Conservation (phyloP, 2,797 vertebrate species). For the Mionectes olivaceus region DNA sequence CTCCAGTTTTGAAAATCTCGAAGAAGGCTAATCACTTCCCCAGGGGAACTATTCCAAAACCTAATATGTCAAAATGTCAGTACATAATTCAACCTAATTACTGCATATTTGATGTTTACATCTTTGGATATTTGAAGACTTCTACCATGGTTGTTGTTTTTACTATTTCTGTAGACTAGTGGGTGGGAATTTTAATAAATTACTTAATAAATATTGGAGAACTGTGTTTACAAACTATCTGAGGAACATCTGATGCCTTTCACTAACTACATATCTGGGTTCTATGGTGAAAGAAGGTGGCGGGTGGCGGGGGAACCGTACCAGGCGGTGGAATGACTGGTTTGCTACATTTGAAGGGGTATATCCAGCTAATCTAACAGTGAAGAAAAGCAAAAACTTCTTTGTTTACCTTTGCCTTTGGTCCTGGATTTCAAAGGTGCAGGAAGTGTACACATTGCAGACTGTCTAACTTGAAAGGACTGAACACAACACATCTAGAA, state of each 20-base stretch:
- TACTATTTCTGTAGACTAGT: neutral
- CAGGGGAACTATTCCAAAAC: neutral
- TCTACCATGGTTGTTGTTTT: neutral
- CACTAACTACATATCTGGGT: neutral
- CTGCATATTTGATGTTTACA: slow-evolving; percentile 22
- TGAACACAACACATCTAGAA: neutral
- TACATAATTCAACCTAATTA: neutral
- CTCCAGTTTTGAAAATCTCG: neutral
- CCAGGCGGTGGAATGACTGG: neutral
- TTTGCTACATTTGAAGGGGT: neutral
- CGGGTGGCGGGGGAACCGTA: neutral
- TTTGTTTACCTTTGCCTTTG: neutral
- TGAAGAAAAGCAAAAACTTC: neutral
- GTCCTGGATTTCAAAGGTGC: neutral
- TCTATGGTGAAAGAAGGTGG: neutral
- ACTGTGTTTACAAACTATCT: neutral
- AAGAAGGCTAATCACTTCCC: neutral
- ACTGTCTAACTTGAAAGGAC: neutral
- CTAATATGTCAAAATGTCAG: neutral
- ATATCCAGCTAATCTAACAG: neutral
- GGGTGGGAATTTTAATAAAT: neutral
- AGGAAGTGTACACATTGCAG: neutral
- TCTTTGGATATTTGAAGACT: neutral
- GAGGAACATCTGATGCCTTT: neutral
- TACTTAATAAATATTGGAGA: neutral